Conservation (phyloP, 2,113 vertebrate genomes). For the Felis chaus region DNA sequence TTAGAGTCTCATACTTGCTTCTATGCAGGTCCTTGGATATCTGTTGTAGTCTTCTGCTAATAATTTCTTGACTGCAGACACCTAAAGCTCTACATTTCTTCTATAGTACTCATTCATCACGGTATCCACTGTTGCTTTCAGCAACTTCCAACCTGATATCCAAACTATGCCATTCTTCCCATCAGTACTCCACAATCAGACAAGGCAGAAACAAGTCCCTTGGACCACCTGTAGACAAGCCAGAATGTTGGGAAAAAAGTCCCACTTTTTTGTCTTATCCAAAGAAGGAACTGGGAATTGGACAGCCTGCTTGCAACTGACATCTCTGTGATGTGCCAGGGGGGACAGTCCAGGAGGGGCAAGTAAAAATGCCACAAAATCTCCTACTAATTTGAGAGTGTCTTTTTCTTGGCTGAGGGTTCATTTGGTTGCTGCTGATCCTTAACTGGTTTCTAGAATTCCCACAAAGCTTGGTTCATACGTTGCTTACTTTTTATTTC, state of each 20-base stretch:
- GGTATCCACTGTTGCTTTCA: not conserved
- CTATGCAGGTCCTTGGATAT: not conserved
- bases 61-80: not conserved
- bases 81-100: not conserved
- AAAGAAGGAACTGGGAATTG: not conserved
- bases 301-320: not conserved
- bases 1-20: not conserved
- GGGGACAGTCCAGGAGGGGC: not conserved
- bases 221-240: not conserved
- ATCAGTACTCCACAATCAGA: not conserved
- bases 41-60: not conserved
- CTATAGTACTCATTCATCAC: not conserved
- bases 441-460: not conserved
- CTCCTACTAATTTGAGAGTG: not conserved
- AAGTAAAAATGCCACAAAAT: not conserved
- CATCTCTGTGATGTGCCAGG: not conserved
- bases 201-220: not conserved
- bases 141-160: not conserved
- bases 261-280: not conserved
- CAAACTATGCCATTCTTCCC: not conserved
- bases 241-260: not conserved
- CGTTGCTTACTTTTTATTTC: not conserved
- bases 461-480: not conserved
- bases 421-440: not conserved
- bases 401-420: not conserved